These are phyloP conservation scores for Microdon myrmicae DNA, from an alignment of 2,888 invertebrate species.

Conservation along the genomic window DNA sequence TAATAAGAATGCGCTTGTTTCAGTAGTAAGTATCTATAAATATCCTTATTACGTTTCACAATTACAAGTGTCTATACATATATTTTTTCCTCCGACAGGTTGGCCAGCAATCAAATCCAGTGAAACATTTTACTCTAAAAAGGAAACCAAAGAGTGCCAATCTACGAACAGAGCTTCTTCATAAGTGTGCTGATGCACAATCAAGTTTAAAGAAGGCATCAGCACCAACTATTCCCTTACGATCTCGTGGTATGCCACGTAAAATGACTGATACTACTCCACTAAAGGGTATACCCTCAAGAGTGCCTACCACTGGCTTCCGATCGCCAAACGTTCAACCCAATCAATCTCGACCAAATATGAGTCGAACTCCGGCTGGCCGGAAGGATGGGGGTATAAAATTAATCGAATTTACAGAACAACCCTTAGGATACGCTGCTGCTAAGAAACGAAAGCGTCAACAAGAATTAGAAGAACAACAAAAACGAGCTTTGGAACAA, in stretches of 20 bases:
- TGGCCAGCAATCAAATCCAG: constrained; percentile 82
- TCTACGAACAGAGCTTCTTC: constrained; percentile 86
- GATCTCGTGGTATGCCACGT: constrained; percentile 89
- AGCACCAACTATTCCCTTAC: constrained; percentile 87
- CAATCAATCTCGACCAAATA: constrained; percentile 67
- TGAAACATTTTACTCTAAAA: constrained; percentile 92
- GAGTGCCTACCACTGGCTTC: constrained; percentile 77
- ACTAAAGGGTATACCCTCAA: constrained; percentile 89
- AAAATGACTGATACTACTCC: constrained; percentile 98
- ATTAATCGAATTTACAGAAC: constrained; percentile 91
- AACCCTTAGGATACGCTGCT: constrained; percentile 84
- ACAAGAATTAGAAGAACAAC: constrained; percentile 77
- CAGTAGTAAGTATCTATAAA: constrained; percentile 72
- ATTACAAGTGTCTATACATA: constrained; percentile 3
- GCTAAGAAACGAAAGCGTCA: constrained; percentile 89
- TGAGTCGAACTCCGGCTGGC: constrained; percentile 73
- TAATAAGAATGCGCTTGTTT: constrained; percentile 90
- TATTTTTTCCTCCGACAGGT: constrained; percentile 68
- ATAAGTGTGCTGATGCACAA: constrained; percentile 90
- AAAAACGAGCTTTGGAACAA: constrained; percentile 72
- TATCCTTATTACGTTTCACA: constrained; percentile 3
- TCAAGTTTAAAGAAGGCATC: constrained; percentile 88
- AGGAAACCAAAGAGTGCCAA: constrained; percentile 95
- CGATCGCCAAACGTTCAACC: constrained; percentile 68
- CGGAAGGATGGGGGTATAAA: constrained; percentile 94